Conservation (phyloP, 2,797 vertebrate species). For the Tenualosa ilisha region DNA sequence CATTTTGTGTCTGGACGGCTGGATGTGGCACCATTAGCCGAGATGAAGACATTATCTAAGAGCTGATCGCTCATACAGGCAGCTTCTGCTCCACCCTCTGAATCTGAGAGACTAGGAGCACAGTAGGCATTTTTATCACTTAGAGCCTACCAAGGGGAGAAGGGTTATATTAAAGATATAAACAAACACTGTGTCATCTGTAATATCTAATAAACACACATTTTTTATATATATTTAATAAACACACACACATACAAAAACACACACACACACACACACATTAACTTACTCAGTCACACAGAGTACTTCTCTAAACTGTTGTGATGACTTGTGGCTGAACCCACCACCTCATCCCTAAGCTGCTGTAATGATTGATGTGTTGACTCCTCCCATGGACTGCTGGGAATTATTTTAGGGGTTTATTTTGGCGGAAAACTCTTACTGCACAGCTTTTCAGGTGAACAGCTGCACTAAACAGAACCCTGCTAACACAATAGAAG, state of each 20-base stretch:
- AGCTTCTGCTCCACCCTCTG: neutral
- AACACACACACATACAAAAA: neutral
- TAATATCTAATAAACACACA: neutral
- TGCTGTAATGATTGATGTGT: neutral
- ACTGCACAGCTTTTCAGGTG: neutral
- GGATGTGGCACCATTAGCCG: neutral
- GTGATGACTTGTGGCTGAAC: neutral
- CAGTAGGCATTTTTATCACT: neutral
- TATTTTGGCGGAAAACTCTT: neutral
- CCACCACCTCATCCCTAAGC: neutral
- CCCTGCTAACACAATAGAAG: neutral
- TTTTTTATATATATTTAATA: neutral
- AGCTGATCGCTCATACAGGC: neutral
- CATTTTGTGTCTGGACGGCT: neutral
- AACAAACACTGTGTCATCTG: neutral
- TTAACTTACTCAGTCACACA: neutral
- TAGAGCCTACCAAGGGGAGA: neutral
- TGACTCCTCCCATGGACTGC: neutral
- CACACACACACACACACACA: neutral
- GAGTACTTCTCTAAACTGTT: neutral
- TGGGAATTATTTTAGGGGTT: neutral
- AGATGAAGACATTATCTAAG: conserved; percentile 3
- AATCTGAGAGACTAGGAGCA: neutral
- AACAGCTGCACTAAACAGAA: neutral
- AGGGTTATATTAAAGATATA: neutral